These are phyloP conservation scores for Pelobates fuscus DNA, from an alignment of 2,113 vertebrate genomes.

Conservation along the genomic window DNA sequence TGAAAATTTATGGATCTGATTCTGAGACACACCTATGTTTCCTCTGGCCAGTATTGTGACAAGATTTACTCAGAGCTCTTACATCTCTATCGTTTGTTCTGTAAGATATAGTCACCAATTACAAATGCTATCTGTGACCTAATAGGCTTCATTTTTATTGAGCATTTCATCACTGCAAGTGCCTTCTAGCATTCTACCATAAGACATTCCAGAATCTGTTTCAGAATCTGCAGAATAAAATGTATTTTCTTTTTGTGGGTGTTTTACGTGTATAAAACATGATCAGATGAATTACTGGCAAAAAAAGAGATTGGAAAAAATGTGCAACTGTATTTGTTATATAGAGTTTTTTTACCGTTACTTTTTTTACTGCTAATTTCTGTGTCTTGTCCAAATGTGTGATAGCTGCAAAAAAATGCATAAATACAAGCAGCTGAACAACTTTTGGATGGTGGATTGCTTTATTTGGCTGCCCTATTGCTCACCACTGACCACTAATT, in stretches of 20 bases:
- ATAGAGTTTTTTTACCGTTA: too few relatives aligned
- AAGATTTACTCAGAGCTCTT: background rate
- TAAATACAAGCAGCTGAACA: background rate
- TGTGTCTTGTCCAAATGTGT: background rate
- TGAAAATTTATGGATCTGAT: background rate
- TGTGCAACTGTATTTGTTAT: background rate
- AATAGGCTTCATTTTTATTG: constrained; percentile 1
- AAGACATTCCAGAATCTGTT: too few relatives aligned
- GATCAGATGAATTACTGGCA: background rate
- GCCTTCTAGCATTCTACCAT: too few relatives aligned
- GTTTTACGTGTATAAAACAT: background rate
- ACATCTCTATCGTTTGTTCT: background rate
- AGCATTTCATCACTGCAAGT: background rate
- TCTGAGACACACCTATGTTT: background rate
- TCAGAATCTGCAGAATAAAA: too few relatives aligned
- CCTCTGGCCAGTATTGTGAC: background rate
- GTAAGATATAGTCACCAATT: background rate
- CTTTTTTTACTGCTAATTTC: too few relatives aligned
- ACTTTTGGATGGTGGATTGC: background rate
- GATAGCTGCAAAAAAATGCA: background rate
- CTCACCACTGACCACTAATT: background rate
- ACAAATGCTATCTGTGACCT: background rate
- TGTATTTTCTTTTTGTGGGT: background rate
- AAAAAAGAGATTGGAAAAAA: background rate
- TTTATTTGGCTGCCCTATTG: background rate